Conservation (phyloP, 2,888 invertebrate species). For the Drosophila multiciliata region DNA sequence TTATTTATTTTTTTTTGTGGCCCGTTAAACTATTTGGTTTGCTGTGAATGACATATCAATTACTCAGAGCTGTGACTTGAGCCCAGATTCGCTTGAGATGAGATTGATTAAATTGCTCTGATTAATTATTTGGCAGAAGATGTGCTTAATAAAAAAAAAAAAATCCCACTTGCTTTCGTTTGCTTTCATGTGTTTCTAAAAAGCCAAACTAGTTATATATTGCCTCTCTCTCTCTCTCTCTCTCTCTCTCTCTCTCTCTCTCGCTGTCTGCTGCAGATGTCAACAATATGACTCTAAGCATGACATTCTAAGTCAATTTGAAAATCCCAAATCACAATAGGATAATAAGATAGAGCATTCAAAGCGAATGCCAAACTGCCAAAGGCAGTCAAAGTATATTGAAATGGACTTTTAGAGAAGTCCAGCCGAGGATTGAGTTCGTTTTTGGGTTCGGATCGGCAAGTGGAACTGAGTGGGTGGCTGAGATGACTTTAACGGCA, state of each 20-base stretch:
- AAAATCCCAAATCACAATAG: constrained; percentile 53
- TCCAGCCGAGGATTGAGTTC: neutral
- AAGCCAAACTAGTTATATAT: neutral
- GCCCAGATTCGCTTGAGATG: neutral
- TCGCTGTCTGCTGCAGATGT: neutral
- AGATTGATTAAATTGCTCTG: constrained; percentile 30
- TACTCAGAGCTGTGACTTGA: neutral
- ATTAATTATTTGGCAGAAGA: constrained; percentile 22
- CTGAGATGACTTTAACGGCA: constrained; percentile 35
- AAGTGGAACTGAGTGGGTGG: neutral
- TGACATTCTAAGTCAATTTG: constrained; percentile 57
- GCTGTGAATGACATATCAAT: neutral
- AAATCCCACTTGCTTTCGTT: constrained; percentile 10
- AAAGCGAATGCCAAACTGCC: constrained; percentile 36
- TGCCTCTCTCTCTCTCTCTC: neutral
- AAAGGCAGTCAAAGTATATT: constrained; percentile 40
- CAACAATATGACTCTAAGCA: neutral
- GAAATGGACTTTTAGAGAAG: constrained; percentile 40
- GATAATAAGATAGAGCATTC: constrained; percentile 24
- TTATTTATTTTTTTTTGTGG: neutral
- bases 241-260: neutral
- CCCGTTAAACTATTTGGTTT: neutral
- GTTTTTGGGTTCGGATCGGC: neutral
- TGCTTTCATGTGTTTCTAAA: constrained; percentile 1
- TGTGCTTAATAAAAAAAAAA: constrained; percentile 34